Conservation (phyloP, 2,888 invertebrate species). For the Parelbella ahira region DNA sequence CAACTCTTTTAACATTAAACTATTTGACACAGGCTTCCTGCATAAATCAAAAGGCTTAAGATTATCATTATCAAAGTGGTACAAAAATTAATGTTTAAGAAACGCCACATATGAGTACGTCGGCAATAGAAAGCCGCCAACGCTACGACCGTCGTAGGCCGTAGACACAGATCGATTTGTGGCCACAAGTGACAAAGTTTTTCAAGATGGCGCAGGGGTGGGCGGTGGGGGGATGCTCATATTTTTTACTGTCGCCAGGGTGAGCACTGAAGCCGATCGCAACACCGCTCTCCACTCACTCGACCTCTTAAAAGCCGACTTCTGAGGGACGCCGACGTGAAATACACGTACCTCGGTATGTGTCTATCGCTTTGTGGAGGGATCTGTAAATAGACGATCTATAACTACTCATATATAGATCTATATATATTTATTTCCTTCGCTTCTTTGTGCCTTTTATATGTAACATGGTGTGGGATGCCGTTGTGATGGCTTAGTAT, state of each 20-base stretch:
- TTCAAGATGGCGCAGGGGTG: constrained; percentile 71
- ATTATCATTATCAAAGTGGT: no score
- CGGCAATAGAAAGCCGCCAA: constrained; percentile 32
- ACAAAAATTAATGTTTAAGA: no score
- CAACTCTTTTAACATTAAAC: no score
- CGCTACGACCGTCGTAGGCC: constrained; percentile 51
- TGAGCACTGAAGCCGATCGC: constrained; percentile 79
- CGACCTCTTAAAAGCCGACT: constrained; percentile 72
- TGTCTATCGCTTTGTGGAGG: constrained; percentile 51
- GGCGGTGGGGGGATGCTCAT: constrained; percentile 68
- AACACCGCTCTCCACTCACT: constrained; percentile 78
- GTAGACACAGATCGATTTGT: constrained; percentile 76
- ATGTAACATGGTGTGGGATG: no score
- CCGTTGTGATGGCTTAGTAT: no score
- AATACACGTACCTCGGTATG: constrained; percentile 53
- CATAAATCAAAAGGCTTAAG: no score
- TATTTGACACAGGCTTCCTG: no score
- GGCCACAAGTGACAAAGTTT: constrained; percentile 78
- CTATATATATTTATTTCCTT: no score
- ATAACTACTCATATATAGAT: no score
- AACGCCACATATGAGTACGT: no score
- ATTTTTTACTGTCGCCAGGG: constrained; percentile 79
- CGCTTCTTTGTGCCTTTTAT: no score
- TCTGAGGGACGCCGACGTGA: constrained; percentile 57
- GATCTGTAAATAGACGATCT: constrained; percentile 44